Evolutionary conservation across 2,888 invertebrate species (phyloP).

Genomic region (Sinohyriopsis cumingii): DNA sequence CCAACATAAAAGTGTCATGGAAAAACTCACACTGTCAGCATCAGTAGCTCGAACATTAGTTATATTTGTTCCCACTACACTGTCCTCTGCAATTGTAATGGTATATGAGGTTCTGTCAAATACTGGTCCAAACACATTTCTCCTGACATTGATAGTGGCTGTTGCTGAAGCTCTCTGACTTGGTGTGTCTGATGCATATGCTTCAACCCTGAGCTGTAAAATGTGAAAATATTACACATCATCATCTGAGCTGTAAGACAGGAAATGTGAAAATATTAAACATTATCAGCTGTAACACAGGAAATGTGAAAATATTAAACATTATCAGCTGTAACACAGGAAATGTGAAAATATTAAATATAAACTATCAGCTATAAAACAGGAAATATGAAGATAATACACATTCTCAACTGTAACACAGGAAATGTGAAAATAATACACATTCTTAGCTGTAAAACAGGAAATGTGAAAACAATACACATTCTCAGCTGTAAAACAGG

Average conservation of each 20-base stretch:
- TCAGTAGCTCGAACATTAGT: constrained; percentile 52
- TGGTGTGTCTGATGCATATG: constrained; percentile 58
- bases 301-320: neutral
- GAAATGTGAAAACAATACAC: neutral
- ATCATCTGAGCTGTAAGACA: neutral
- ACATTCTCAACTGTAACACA: neutral
- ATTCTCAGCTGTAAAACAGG: neutral
- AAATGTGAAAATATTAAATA: constrained; percentile 1
- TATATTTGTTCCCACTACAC: constrained; percentile 43
- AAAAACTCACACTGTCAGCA: constrained; percentile 45
- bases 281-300: constrained; percentile 26
- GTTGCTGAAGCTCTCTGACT: constrained; percentile 51
- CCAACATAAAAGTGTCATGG: neutral
- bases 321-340: neutral
- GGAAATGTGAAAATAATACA: neutral
- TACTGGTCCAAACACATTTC: constrained; percentile 60
- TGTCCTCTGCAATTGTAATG: constrained; percentile 43
- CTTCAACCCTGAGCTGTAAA: constrained; percentile 53
- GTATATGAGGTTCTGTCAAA: constrained; percentile 48
- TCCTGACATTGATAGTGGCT: constrained; percentile 51
- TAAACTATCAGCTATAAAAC: neutral
- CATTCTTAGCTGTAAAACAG: neutral
- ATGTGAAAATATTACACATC: neutral
- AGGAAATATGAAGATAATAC: neutral
- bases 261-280: neutral